Percentiles rank a stretch among this genome's conserved stretches.
These are phyloP conservation scores for Malurus melanocephalus DNA, from an alignment of 2,113 vertebrate species.

Conservation along the genomic window DNA sequence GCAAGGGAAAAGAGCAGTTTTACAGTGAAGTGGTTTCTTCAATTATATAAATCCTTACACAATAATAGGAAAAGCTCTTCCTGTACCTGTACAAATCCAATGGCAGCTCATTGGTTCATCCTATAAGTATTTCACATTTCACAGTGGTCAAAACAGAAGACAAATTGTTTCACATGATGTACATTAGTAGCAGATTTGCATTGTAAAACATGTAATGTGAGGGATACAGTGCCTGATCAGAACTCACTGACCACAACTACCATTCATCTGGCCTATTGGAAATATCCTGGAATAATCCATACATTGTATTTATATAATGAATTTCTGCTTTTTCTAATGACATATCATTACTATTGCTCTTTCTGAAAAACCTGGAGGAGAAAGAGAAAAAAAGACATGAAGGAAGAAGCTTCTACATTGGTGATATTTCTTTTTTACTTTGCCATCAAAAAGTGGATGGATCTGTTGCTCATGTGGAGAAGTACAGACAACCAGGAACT, in stretches of 20 bases:
- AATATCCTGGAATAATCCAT: not conserved
- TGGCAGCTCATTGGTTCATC: not conserved
- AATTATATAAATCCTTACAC: not conserved
- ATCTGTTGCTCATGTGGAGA: not conserved
- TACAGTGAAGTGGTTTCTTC: not conserved
- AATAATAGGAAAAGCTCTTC: not conserved
- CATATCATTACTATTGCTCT: not conserved
- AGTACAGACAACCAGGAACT: not conserved
- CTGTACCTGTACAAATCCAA: not conserved
- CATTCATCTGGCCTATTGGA: rapidly evolving
- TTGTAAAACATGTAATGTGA: not conserved
- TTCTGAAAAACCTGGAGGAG: not conserved
- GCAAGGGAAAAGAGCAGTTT: not conserved
- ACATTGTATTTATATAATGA: not conserved
- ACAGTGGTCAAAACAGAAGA: not conserved
- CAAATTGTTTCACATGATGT: not conserved
- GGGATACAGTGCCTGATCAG: not conserved
- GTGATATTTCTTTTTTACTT: not conserved
- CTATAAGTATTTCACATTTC: not conserved
- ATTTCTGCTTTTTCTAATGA: not conserved
- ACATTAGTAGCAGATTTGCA: not conserved
- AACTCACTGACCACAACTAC: not conserved
- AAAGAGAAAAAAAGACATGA: not conserved
- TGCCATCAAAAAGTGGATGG: not conserved
- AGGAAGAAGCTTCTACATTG: not conserved